phyloP scores from a whole-genome alignment of 2,113 vertebrate species.

The Coreoperca whiteheadi region DNA sequence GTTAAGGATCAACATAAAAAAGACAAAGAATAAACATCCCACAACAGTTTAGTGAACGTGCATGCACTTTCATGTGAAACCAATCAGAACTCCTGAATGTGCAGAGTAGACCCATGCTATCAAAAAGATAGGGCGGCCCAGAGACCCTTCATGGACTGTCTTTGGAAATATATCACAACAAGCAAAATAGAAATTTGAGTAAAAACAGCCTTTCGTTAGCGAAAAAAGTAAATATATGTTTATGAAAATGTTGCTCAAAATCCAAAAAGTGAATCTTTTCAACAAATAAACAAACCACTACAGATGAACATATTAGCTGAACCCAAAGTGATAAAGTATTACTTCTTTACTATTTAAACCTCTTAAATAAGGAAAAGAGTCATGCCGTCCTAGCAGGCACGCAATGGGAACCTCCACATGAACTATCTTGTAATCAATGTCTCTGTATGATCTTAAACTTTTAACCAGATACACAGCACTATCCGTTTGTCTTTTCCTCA shows the following conservation, averaged over 20 bases:
- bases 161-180: neutral
- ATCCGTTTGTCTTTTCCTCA: neutral
- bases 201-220: neutral
- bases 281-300: neutral
- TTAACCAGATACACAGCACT: neutral
- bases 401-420: too few relatives aligned
- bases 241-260: too few relatives aligned
- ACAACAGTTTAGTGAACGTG: neutral
- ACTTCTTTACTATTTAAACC: neutral
- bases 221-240: neutral
- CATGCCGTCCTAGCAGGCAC: neutral
- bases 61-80: neutral
- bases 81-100: neutral
- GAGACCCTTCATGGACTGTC: too few relatives aligned
- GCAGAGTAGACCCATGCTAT: neutral
- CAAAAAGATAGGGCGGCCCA: neutral
- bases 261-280: too few relatives aligned
- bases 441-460: neutral
- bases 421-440: neutral
- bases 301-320: neutral
- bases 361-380: neutral
- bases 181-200: neutral
- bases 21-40: neutral
- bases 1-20: constrained; percentile 84
- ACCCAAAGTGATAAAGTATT: neutral